phyloP scores from a whole-genome alignment of 2,888 invertebrate species.

The Beris morrisii region DNA sequence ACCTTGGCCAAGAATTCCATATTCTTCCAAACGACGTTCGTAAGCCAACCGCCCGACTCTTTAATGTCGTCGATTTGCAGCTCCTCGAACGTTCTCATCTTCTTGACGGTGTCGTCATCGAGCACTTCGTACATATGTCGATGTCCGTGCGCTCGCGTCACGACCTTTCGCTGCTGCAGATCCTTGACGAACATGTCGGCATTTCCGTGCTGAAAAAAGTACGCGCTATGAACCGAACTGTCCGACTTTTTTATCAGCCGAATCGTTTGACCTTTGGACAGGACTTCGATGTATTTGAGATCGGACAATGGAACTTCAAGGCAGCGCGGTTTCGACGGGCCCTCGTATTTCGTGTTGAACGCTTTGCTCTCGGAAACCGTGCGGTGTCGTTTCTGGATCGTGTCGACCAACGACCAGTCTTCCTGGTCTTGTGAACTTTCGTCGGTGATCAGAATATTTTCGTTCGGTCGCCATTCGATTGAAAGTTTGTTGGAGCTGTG shows the following conservation, averaged over 20 bases:
- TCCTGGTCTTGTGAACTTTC: slow-evolving; percentile 78
- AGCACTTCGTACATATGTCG: slow-evolving; percentile 72
- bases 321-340: slow-evolving; percentile 53
- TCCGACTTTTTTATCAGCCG: slow-evolving; percentile 65
- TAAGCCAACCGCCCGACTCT: slow-evolving; percentile 52
- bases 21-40: slow-evolving; percentile 46
- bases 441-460: slow-evolving; percentile 69
- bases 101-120: slow-evolving; percentile 68
- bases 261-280: slow-evolving; percentile 60
- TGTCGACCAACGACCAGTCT: slow-evolving; percentile 79
- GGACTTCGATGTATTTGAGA: slow-evolving; percentile 66
- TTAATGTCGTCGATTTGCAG: slow-evolving; percentile 67
- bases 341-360: slow-evolving; percentile 50
- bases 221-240: slow-evolving; percentile 65
- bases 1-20: slow-evolving; percentile 52
- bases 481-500: slow-evolving; percentile 59
- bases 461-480: slow-evolving; percentile 83
- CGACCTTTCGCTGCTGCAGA: slow-evolving; percentile 50
- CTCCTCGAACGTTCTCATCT: slow-evolving; percentile 85
- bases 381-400: slow-evolving; percentile 57
- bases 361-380: slow-evolving; percentile 53
- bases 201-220: slow-evolving; percentile 87
- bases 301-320: slow-evolving; percentile 65
- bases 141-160: slow-evolving; percentile 62
- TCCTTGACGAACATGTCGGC: slow-evolving; percentile 65